Percentiles rank a stretch among this genome's conserved stretches.
These are phyloP conservation scores for Mesitornis unicolor DNA, from an alignment of 2,113 vertebrate genomes.

Conservation along the genomic window DNA sequence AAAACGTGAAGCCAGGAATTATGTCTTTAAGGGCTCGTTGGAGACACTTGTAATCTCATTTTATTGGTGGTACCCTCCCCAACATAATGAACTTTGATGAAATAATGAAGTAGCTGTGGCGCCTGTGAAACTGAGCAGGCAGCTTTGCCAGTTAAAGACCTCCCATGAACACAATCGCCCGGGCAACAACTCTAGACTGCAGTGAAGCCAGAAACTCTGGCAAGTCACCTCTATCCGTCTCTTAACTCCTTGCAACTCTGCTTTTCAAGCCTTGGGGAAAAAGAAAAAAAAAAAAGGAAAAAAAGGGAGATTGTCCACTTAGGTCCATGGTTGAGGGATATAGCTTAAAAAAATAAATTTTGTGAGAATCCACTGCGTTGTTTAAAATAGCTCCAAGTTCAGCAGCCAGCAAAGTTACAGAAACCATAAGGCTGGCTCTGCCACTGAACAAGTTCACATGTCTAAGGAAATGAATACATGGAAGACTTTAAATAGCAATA, in stretches of 20 bases:
- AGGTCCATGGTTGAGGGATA: neutral
- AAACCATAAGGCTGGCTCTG: slow-evolving; percentile 2
- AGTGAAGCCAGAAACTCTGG: slow-evolving; percentile 55
- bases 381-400: slow-evolving; percentile 5
- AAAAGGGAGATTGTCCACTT: neutral
- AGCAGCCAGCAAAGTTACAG: slow-evolving; percentile 36
- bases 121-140: slow-evolving; percentile 74
- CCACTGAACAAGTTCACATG: neutral
- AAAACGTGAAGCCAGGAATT: slow-evolving; percentile 66
- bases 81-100: slow-evolving; percentile 78
- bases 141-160: slow-evolving; percentile 69
- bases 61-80: slow-evolving; percentile 75
- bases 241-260: slow-evolving; percentile 14
- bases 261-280: neutral
- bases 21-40: slow-evolving; percentile 70
- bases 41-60: slow-evolving; percentile 76
- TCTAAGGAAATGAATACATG: slow-evolving; percentile 43
- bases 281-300: neutral
- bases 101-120: slow-evolving; percentile 75
- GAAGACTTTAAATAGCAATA: slow-evolving; percentile 43
- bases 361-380: neutral
- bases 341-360: neutral
- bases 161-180: slow-evolving; percentile 70
- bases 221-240: slow-evolving; percentile 20
- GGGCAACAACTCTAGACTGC: slow-evolving; percentile 38